A percentile compares a stretch with the other conserved stretches of the same genome.
Conservation (phyloP, 1,140 invertebrate genomes). For the Bombus cullumanus region DNA sequence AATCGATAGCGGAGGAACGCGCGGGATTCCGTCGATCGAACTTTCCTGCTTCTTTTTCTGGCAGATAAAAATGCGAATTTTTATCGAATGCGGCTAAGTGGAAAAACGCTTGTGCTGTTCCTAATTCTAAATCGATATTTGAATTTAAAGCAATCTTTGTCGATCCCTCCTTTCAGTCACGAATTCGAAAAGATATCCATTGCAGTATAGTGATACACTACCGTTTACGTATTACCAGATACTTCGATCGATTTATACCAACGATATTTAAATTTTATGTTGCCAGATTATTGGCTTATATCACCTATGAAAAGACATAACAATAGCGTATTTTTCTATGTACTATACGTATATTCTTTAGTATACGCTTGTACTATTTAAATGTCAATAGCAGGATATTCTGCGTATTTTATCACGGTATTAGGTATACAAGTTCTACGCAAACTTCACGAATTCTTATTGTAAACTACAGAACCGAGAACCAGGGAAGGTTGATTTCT, state of each 20-base stretch:
- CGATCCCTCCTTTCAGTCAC: not conserved
- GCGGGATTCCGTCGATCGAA: slow-evolving; percentile 9
- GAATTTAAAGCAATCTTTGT: not conserved
- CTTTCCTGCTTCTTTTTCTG: not conserved
- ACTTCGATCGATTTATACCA: not conserved
- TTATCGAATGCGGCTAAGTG: not conserved
- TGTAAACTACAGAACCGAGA: not conserved
- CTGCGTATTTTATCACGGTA: not conserved
- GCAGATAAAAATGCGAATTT: slow-evolving; percentile 2
- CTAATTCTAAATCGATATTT: slow-evolving; percentile 9
- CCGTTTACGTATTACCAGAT: not conserved
- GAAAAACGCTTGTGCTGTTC: not conserved
- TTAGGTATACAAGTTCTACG: not conserved
- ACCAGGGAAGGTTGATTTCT: not conserved
- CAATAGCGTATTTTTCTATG: not conserved
- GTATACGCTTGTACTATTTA: no score
- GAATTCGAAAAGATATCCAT: not conserved
- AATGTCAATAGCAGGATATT: no score
- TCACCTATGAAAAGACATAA: no score
- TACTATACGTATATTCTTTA: not conserved
- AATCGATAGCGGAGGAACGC: slow-evolving; percentile 41
- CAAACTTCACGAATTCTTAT: not conserved
- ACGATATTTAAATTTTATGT: not conserved
- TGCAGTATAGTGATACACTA: not conserved
- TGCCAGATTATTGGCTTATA: no score